phyloP scores from a whole-genome alignment of 2,888 invertebrate genomes.

The Hylaea fasciaria region DNA sequence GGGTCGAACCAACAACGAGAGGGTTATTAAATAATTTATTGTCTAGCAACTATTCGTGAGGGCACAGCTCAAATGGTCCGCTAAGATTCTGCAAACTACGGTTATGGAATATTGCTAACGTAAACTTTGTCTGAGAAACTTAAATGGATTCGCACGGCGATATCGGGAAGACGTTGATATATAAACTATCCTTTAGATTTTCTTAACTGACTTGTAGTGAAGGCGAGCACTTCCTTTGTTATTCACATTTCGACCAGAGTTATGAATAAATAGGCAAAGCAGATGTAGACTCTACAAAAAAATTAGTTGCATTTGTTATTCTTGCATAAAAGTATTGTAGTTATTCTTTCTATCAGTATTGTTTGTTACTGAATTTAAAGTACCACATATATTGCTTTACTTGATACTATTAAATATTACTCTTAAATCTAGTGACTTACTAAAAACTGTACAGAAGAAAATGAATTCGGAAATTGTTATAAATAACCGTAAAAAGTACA shows the following conservation, averaged over 20 bases:
- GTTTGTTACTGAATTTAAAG: too few species aligned
- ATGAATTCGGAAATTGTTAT: too few species aligned
- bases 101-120: slow-evolving; percentile 68
- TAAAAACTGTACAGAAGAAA: too few species aligned
- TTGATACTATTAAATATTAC: too few species aligned
- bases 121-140: slow-evolving; percentile 70
- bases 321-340: too few species aligned
- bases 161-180: slow-evolving; percentile 51
- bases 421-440: too few species aligned
- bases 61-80: slow-evolving; percentile 68
- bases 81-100: slow-evolving; percentile 74
- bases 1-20: slow-evolving; percentile 66
- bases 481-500: too few species aligned
- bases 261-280: background rate
- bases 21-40: slow-evolving; percentile 84
- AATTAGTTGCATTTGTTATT: too few species aligned
- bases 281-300: background rate
- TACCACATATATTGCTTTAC: too few species aligned
- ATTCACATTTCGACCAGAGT: background rate
- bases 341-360: too few species aligned
- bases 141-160: slow-evolving; percentile 65
- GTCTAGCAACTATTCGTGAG: slow-evolving; percentile 76
- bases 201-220: slow-evolving; percentile 18
- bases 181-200: slow-evolving; percentile 41
- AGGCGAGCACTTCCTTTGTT: slow-evolving; percentile 16